Percentiles rank a stretch among this genome's conserved stretches.
These are phyloP conservation scores for Euplagia quadripunctaria DNA, from an alignment of 2,888 invertebrate genomes.

Conservation along the genomic window DNA sequence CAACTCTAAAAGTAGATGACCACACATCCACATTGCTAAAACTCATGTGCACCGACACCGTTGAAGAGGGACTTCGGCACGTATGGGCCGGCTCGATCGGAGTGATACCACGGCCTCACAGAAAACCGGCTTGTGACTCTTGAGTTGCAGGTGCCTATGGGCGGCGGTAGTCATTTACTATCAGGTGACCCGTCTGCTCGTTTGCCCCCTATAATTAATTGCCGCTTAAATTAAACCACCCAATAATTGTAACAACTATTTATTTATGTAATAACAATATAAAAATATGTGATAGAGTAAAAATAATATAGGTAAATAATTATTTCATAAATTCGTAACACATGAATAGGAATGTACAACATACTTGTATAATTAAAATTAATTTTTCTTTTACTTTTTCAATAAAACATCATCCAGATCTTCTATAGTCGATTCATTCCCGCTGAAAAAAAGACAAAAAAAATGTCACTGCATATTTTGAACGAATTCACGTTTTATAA, in stretches of 20 bases:
- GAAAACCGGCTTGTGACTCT: too few relatives aligned
- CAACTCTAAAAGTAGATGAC: too few relatives aligned
- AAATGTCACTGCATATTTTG: neutral
- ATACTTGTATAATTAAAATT: neutral
- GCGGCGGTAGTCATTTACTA: too few relatives aligned
- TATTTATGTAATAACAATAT: neutral
- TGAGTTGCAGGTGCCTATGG: too few relatives aligned
- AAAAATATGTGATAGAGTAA: neutral
- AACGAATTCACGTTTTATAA: too few relatives aligned
- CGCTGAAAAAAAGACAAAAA: constrained; percentile 75
- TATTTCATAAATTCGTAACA: neutral
- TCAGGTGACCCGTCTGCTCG: too few relatives aligned
- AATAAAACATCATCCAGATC: constrained; percentile 74
- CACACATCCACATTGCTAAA: too few relatives aligned
- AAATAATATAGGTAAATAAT: neutral
- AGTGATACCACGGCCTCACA: too few relatives aligned
- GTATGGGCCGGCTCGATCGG: too few relatives aligned
- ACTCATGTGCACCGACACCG: too few relatives aligned
- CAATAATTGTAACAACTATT: neutral
- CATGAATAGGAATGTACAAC: neutral
- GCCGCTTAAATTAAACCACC: neutral
- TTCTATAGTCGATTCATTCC: constrained; percentile 82
- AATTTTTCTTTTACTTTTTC: constrained; percentile 23
- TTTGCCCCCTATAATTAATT: too few relatives aligned
- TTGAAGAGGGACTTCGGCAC: too few relatives aligned